Evolutionary conservation across 2,888 invertebrate species (phyloP).

Genomic region (Anorthoa munda): DNA sequence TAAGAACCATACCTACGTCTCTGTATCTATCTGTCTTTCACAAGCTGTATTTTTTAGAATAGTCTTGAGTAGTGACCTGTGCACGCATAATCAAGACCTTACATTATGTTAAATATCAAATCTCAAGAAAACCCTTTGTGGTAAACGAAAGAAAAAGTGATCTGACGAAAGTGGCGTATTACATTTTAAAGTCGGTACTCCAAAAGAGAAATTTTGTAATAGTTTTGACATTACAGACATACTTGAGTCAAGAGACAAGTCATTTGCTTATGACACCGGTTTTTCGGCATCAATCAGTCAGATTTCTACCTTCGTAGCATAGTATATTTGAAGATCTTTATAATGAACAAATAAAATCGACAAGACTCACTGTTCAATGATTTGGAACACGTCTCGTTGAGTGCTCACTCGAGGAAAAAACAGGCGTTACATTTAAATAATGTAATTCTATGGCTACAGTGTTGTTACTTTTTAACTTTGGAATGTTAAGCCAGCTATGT

Average conservation of each 20-base stretch:
- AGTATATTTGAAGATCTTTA: neutral
- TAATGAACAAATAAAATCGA: constrained; percentile 16
- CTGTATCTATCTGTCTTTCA: too few relatives aligned
- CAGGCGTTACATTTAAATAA: constrained; percentile 10
- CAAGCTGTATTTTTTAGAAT: too few relatives aligned
- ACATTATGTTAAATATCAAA: too few relatives aligned
- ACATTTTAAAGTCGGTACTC: too few relatives aligned
- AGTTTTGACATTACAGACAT: neutral
- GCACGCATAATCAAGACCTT: too few relatives aligned
- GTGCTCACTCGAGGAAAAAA: constrained; percentile 29
- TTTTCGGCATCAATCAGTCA: neutral
- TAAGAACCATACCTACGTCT: too few relatives aligned
- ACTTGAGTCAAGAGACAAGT: too few relatives aligned
- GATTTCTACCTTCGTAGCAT: neutral
- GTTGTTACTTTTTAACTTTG: constrained; percentile 1
- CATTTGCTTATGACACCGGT: too few relatives aligned
- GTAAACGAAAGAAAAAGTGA: too few relatives aligned
- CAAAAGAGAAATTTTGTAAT: neutral
- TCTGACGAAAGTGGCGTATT: too few relatives aligned
- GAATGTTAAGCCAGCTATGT: neutral
- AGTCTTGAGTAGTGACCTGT: too few relatives aligned
- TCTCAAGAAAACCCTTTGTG: too few relatives aligned
- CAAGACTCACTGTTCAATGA: constrained; percentile 37
- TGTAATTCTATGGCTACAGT: neutral
- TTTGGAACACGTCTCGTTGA: constrained; percentile 24